Base-by-base conservation (phyloP, 2,113 vertebrate genomes). In the Chunga burmeisteri region DNA sequence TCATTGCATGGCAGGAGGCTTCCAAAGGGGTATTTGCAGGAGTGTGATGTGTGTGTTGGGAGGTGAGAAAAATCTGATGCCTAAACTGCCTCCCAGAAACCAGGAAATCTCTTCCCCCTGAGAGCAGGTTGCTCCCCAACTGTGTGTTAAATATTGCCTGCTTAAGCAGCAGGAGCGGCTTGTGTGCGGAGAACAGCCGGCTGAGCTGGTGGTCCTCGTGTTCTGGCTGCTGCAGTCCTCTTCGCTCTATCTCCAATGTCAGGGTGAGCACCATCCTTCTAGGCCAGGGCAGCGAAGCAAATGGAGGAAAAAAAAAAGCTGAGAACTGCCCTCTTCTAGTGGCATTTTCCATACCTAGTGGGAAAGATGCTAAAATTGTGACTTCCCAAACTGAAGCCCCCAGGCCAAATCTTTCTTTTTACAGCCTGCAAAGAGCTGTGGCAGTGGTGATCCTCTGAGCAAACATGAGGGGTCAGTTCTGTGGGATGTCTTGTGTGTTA, bases 131-230 rank as follows among this genome's bases (percentile, higher is more conserved):
- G 50, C 29, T 88, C 36, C 29, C 14, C 2, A 19, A 3, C 6
- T n/a, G 26, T 6, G 8, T 19, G 4, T 32, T 42, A 34, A 23
- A 52, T n/a, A 13, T 25, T 46, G n/a, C 16, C 16, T 40, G 38
- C 34, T 50, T 23, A 26, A 62, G 70, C 50, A 30, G 26, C 42
- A 13, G 46, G 50, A 81, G 34, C 2, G 4, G 55, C 38, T 40
- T 0, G 0, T 34, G 34, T 17, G 16, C 0, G 3, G 52, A 26
- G 32, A 38, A 15, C 2, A 30, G 56, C n/a, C 1, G 1, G 50
- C 59, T 53, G 65, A 46, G 36, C 61, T 52, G 78, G 15, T 56
- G 73, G 36, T 22, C 36, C 27, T 42, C 2, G 0, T 20, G 84
- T 10, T 58, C 30, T 67, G 42, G 50, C 40, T 86, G 65, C 74